phyloP scores from a whole-genome alignment of 2,797 vertebrate genomes.

The Tachyglossus aculeatus region DNA sequence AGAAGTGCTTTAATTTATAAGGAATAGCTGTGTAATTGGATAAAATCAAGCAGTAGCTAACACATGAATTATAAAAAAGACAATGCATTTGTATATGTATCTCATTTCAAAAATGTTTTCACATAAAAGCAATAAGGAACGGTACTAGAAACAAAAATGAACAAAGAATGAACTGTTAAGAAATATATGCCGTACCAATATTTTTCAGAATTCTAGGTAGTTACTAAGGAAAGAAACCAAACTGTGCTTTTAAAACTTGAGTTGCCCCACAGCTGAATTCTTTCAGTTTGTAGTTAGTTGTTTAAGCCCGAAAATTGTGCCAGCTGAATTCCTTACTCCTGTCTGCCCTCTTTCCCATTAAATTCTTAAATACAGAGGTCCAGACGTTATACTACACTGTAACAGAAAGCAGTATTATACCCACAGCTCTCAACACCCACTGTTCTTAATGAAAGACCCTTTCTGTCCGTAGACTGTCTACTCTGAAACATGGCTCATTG shows the following conservation, averaged over 20 bases:
- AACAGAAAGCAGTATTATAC: slow-evolving; percentile 45
- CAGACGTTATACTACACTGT: slow-evolving; percentile 53
- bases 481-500: slow-evolving; percentile 64
- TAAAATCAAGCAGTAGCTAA: too few species aligned
- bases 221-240: slow-evolving; percentile 4
- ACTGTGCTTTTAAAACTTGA: slow-evolving; percentile 28
- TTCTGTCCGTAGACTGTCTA: slow-evolving; percentile 68
- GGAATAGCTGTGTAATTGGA: background rate
- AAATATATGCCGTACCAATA: too few species aligned
- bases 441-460: slow-evolving; percentile 50
- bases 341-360: slow-evolving; percentile 54
- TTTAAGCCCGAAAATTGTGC: slow-evolving; percentile 38
- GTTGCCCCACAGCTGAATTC: slow-evolving; percentile 1
- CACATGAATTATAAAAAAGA: too few species aligned
- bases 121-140: too few species aligned
- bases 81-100: too few species aligned
- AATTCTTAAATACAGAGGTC: slow-evolving; percentile 54
- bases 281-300: slow-evolving; percentile 28
- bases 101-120: too few species aligned
- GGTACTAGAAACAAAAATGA: too few species aligned
- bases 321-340: slow-evolving; percentile 32
- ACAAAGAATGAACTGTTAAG: too few species aligned
- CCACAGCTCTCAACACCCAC: slow-evolving; percentile 55
- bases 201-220: too few species aligned
- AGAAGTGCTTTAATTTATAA: background rate